Evolutionary conservation across 2,797 vertebrate genomes (phyloP).

Genomic region (Holocentrus rufus): DNA sequence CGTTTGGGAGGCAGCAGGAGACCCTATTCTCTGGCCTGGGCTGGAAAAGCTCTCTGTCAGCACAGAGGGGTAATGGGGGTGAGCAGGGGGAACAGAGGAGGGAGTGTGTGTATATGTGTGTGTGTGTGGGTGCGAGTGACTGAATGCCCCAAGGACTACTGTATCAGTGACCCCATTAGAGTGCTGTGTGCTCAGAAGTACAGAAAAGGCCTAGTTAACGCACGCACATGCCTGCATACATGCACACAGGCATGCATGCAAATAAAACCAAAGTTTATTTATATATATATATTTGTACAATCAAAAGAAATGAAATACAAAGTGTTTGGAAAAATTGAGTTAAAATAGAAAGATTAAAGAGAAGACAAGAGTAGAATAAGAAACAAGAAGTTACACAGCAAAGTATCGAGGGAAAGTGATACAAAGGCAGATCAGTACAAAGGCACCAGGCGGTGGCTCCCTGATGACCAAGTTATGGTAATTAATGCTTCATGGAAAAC

Average conservation of each 20-base stretch:
- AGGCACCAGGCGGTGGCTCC: conserved; percentile 1
- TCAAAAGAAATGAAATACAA: no score
- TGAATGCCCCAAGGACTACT: conserved; percentile 28
- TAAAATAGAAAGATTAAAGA: not conserved
- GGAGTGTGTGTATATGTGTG: conserved; percentile 45
- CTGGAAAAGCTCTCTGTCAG: conserved; percentile 75
- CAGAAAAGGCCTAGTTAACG: not conserved
- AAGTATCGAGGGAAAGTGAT: not conserved
- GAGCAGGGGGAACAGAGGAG: conserved; percentile 49
- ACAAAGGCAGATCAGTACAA: not conserved
- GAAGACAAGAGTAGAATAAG: no score
- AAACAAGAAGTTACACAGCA: not conserved
- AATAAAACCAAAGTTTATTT: not conserved
- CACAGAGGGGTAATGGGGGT: conserved; percentile 77
- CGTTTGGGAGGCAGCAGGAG: conserved; percentile 62
- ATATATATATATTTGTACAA: no score
- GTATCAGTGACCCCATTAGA: conserved; percentile 46
- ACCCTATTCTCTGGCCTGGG: conserved; percentile 58
- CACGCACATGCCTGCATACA: conserved; percentile 7
- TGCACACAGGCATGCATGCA: not conserved
- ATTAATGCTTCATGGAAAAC: conserved; percentile 55
- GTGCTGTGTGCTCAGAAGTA: conserved; percentile 12
- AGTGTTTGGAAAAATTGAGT: not conserved
- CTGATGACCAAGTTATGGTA: conserved; percentile 46
- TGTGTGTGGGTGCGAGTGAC: conserved; percentile 32